Percentiles rank a stretch among this genome's conserved stretches.
These are phyloP conservation scores for Rhyacophila evoluta DNA, from an alignment of 2,888 invertebrate genomes.

Conservation along the genomic window DNA sequence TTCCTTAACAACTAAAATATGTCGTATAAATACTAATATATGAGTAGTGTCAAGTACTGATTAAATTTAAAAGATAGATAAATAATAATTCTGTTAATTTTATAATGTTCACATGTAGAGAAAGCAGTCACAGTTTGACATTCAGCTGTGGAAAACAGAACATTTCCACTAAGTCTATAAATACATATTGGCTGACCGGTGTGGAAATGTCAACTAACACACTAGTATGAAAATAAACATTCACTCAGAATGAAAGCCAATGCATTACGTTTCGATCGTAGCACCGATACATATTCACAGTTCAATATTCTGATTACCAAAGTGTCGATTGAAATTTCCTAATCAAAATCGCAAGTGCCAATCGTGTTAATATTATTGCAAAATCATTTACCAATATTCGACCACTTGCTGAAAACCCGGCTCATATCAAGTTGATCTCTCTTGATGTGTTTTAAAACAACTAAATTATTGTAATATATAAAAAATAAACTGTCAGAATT, in stretches of 20 bases:
- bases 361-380: not conserved
- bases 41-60: no score
- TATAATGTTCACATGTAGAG: no score
- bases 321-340: constrained; percentile 7
- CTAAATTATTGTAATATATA: not conserved
- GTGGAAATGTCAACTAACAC: constrained; percentile 11
- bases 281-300: not conserved
- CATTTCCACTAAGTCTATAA: not conserved
- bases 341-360: not conserved
- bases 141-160: not conserved
- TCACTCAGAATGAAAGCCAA: not conserved
- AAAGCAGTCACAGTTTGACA: not conserved
- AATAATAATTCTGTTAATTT: no score
- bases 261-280: not conserved
- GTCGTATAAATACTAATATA: no score
- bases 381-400: not conserved
- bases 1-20: no score
- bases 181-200: constrained; percentile 1
- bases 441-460: not conserved
- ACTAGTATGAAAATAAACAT: constrained; percentile 3
- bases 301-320: not conserved
- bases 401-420: not conserved
- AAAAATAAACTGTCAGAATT: not conserved
- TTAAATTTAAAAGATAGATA: no score
- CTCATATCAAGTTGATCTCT: not conserved